Evolutionary conservation across 1,140 invertebrate species (phyloP), one percentile per base, ranked within the genome.

Genomic region (Pissodes strobi): DNA sequence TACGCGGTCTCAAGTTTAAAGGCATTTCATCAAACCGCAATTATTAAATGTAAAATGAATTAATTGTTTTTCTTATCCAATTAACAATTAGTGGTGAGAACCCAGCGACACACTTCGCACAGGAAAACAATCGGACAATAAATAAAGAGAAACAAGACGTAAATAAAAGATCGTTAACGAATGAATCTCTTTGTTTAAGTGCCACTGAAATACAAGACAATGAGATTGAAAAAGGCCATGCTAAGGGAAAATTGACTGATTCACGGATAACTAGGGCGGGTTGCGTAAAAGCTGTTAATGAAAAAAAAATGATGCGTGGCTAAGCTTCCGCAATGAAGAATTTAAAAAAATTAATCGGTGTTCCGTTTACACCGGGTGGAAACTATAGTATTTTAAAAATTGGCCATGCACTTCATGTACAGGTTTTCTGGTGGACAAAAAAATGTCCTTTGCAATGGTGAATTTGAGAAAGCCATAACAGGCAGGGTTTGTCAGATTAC

Each of bases 71-170:
- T 46, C n/a, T 52, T 25, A n/a, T 25, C 27, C 12, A 30, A 13
- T 34, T 12, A 30, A 3, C n/a, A 30, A 30, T 17, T 52, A 18
- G 1, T 25, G 12, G 15, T 52, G 49, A 30, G 49, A 52, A 30
- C n/a, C 9, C 5, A 15, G 17, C 49, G 49, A 52, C 49, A 52
- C 19, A 52, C 49, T 52, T 52, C 49, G 30, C 49, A 52, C 15
- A 13, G 13, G 23, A 15, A 34, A 52, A 52, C n/a, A 52, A 52
- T 52, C 19, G 13, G 12, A 52, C 27, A 34, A 52, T 30, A 34
- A 52, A n/a, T 52, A 13, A 27, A 18, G 25, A 51, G 19, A 34
- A 52, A 34, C 27, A 52, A 52, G 17, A 30, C 30, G 27, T 17
- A 30, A 52, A 52, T 52, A 52, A 52, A 52, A 30, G 23, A 34